Percentiles rank a stretch among this genome's conserved stretches.
These are phyloP conservation scores for Poeciliopsis turrubarensis DNA, from an alignment of 2,113 vertebrate genomes.

Conservation along the genomic window DNA sequence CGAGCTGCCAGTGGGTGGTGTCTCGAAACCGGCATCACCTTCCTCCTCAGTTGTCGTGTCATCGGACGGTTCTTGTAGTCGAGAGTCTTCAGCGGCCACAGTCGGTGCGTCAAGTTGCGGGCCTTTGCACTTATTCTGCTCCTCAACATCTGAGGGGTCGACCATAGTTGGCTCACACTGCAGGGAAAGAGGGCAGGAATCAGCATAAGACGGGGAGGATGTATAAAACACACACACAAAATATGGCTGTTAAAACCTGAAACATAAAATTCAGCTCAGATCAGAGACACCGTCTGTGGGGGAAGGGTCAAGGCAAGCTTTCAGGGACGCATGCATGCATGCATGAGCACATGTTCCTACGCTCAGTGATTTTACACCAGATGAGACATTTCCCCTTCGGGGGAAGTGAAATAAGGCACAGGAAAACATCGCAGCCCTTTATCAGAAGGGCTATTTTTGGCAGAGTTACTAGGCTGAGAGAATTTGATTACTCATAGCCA, in stretches of 20 bases:
- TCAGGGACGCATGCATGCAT: constrained; percentile 50
- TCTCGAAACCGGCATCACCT: constrained; percentile 61
- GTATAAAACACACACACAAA: constrained; percentile 7
- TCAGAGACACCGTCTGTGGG: constrained; percentile 53
- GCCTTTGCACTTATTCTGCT: constrained; percentile 74
- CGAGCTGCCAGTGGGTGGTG: constrained; percentile 62
- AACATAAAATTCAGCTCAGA: constrained; percentile 51
- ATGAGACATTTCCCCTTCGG: constrained; percentile 62
- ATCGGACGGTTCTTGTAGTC: constrained; percentile 64
- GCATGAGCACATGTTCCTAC: constrained; percentile 68
- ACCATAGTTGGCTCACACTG: constrained; percentile 77
- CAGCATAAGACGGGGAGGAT: constrained; percentile 1
- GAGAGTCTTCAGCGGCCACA: constrained; percentile 63
- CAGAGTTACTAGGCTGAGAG: constrained; percentile 67
- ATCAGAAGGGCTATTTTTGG: constrained; percentile 67
- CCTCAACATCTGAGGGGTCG: constrained; percentile 80
- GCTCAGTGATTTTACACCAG: constrained; percentile 55
- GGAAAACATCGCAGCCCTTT: constrained; percentile 48
- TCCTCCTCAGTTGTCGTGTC: constrained; percentile 64
- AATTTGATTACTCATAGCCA: constrained; percentile 61
- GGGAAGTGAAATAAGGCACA: constrained; percentile 63
- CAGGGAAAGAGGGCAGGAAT: constrained; percentile 10
- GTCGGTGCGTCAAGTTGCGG: constrained; percentile 58
- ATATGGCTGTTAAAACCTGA: constrained; percentile 51
- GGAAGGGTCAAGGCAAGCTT: constrained; percentile 49